These are phyloP conservation scores for Lynx canadensis DNA, from an alignment of 2,113 vertebrate genomes.

Conservation along the genomic window DNA sequence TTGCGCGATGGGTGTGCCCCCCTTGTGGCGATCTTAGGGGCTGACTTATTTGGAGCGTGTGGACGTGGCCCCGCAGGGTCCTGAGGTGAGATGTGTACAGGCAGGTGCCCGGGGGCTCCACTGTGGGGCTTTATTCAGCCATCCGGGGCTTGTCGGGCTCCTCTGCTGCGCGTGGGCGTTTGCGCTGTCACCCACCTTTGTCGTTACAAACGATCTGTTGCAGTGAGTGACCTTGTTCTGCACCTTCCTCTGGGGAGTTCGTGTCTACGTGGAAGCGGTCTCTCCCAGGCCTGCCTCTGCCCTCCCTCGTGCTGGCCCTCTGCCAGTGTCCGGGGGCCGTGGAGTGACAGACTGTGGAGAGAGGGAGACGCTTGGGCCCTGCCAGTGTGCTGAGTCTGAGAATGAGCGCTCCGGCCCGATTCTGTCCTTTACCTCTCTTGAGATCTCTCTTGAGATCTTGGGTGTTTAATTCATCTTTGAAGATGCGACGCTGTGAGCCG, in stretches of 20 bases:
- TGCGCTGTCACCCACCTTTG: not conserved
- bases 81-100: not conserved
- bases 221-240: not conserved
- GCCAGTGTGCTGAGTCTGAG: not conserved
- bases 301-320: too few relatives aligned
- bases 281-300: not conserved
- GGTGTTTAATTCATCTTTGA: not conserved
- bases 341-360: too few relatives aligned
- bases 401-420: not conserved
- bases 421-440: not conserved
- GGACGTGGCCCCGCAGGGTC: not conserved
- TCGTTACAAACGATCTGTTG: not conserved
- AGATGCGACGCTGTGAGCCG: not conserved
- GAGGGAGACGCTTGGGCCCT: not conserved
- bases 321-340: fast-evolving
- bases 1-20: too few relatives aligned
- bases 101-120: not conserved
- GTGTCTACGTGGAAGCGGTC: fast-evolving
- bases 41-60: too few relatives aligned
- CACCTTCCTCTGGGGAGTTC: not conserved
- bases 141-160: fast-evolving
- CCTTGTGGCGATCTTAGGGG: fast-evolving
- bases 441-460: too few relatives aligned
- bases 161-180: not conserved
- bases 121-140: not conserved